Conservation (phyloP, 2,888 invertebrate species). For the Sclerodermus sp. region DNA sequence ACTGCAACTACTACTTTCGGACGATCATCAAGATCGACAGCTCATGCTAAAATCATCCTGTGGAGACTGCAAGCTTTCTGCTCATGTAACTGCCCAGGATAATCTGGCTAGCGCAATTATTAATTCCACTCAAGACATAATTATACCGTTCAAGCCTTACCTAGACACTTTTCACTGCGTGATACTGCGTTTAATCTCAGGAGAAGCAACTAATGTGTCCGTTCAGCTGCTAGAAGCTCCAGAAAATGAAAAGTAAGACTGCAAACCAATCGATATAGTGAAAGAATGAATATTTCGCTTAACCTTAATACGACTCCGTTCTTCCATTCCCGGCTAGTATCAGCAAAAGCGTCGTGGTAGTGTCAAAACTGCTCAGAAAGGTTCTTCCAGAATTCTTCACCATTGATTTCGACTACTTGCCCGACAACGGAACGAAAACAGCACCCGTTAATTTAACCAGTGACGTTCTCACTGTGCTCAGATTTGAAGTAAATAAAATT, state of each 20-base stretch:
- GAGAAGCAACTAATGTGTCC: conserved; percentile 27
- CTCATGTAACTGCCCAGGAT: conserved; percentile 37
- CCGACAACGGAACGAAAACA: conserved; percentile 66
- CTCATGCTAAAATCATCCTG: conserved; percentile 41
- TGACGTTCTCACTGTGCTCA: conserved; percentile 66
- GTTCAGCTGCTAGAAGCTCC: conserved; percentile 10
- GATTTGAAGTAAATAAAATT: conserved; percentile 71
- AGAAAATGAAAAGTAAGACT: too few relatives aligned
- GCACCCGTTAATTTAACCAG: conserved; percentile 70
- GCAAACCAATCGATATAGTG: background rate
- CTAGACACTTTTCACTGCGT: conserved; percentile 41
- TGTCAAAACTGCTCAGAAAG: conserved; percentile 60
- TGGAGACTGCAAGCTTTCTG: conserved; percentile 39
- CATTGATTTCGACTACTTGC: conserved; percentile 73
- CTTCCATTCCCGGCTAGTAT: too few relatives aligned
- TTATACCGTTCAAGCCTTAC: conserved; percentile 40
- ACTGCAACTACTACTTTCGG: conserved; percentile 41
- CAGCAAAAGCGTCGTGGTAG: background rate
- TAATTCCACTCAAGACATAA: conserved; percentile 29
- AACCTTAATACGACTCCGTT: too few relatives aligned
- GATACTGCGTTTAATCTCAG: conserved; percentile 38
- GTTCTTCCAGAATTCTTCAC: conserved; percentile 75
- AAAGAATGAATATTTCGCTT: too few relatives aligned
- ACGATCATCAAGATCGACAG: conserved; percentile 26
- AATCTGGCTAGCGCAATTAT: conserved; percentile 28